Evolutionary conservation across 2,113 vertebrate species (phyloP).

Genomic region (Pimephales promelas): DNA sequence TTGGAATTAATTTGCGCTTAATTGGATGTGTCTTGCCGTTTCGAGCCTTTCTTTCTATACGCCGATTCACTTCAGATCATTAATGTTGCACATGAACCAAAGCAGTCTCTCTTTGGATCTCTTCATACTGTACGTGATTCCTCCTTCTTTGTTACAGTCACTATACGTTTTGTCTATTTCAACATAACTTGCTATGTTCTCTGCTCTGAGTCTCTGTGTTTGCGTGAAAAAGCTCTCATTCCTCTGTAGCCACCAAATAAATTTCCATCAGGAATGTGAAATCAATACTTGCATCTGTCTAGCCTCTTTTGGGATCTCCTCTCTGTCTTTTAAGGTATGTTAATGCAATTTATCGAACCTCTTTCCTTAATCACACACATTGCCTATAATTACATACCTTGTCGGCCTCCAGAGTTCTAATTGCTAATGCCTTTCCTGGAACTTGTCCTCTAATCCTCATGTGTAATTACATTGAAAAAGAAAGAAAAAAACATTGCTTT

Average conservation of each 20-base stretch:
- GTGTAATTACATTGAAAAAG: slow-evolving; percentile 69
- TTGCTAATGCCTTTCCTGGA: slow-evolving; percentile 81
- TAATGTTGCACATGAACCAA: slow-evolving; percentile 36
- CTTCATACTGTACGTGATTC: background rate
- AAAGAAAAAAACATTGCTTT: slow-evolving; percentile 69
- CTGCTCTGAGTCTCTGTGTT: slow-evolving; percentile 54
- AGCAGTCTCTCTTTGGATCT: background rate
- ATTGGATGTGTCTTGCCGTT: slow-evolving; percentile 23
- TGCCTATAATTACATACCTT: slow-evolving; percentile 79
- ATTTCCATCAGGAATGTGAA: slow-evolving; percentile 76
- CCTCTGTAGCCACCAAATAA: slow-evolving; percentile 75
- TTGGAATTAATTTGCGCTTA: background rate
- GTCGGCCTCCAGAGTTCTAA: slow-evolving; percentile 73
- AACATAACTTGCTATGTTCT: background rate
- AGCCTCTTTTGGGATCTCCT: slow-evolving; percentile 71
- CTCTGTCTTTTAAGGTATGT: slow-evolving; percentile 79
- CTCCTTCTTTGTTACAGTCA: background rate
- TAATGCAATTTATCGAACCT: slow-evolving; percentile 84
- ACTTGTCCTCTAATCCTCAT: slow-evolving; percentile 74
- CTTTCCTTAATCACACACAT: slow-evolving; percentile 81
- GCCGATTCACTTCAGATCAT: slow-evolving; percentile 15
- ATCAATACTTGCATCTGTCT: slow-evolving; percentile 74
- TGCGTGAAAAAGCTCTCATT: slow-evolving; percentile 67
- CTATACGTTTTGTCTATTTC: background rate
- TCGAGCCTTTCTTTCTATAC: slow-evolving; percentile 4